Percentiles rank a stretch among this genome's conserved stretches.
Conservation (phyloP, 2,797 vertebrate genomes). For the Falco berigora region DNA sequence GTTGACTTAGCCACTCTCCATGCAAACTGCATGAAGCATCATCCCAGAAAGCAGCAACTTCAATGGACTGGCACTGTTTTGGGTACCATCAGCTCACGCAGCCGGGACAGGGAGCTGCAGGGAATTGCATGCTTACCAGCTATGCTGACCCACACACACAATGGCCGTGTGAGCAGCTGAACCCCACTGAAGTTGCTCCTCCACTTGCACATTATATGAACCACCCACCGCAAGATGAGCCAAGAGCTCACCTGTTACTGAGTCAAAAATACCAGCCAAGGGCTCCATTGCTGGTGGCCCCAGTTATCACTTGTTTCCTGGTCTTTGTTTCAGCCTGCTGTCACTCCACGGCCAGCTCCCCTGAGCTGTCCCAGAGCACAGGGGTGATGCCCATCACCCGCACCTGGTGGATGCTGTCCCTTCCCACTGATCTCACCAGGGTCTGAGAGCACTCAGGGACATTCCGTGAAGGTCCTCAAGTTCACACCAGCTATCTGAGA, state of each 20-base stretch:
- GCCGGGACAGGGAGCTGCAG: neutral
- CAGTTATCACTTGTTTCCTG: neutral
- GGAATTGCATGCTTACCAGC: fast-evolving
- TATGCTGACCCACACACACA: fast-evolving
- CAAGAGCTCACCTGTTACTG: neutral
- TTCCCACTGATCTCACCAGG: neutral
- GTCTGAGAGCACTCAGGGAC: neutral
- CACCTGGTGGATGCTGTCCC: fast-evolving
- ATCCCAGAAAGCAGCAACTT: neutral
- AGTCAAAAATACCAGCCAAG: neutral
- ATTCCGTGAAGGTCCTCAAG: neutral
- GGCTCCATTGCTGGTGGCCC: neutral
- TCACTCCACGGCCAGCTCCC: fast-evolving
- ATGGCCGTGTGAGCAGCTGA: fast-evolving
- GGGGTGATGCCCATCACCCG: fast-evolving
- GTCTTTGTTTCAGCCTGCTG: neutral
- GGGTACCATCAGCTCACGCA: fast-evolving
- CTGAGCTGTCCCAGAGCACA: neutral
- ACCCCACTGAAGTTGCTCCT: neutral
- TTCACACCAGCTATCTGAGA: neutral
- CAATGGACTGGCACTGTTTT: fast-evolving
- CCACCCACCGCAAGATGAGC: fast-evolving
- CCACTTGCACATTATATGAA: fast-evolving
- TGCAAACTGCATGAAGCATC: neutral
- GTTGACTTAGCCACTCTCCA: neutral